phyloP scores from a whole-genome alignment of 2,113 vertebrate genomes.

The Melanostigma gelatinosum region DNA sequence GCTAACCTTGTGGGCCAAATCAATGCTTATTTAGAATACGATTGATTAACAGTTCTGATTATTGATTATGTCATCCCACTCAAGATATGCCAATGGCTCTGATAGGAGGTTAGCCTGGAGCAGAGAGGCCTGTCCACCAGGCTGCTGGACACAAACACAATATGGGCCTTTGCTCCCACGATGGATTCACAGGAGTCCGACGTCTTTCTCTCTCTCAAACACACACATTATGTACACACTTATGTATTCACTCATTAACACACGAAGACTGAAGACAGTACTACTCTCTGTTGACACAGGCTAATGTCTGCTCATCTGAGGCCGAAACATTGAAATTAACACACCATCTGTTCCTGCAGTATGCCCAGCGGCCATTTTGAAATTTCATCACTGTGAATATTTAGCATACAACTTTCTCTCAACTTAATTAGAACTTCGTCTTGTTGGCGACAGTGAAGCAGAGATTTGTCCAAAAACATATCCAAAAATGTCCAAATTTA shows the following conservation, averaged over 20 bases:
- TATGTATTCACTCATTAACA: slow-evolving; percentile 44
- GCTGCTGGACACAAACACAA: slow-evolving; percentile 38
- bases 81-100: slow-evolving; percentile 82
- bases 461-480: neutral
- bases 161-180: slow-evolving; percentile 14
- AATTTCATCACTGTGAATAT: slow-evolving; percentile 35
- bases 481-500: neutral
- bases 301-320: slow-evolving; percentile 66
- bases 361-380: slow-evolving; percentile 63
- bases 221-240: slow-evolving; percentile 10
- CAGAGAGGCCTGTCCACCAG: slow-evolving; percentile 65
- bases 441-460: slow-evolving; percentile 4
- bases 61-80: slow-evolving; percentile 85
- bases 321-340: slow-evolving; percentile 69
- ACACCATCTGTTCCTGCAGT: slow-evolving; percentile 71
- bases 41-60: slow-evolving; percentile 89
- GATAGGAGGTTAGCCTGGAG: slow-evolving; percentile 80
- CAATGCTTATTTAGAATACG: slow-evolving; percentile 87
- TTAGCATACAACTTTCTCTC: slow-evolving; percentile 5
- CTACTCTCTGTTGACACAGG: slow-evolving; percentile 57
- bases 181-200: slow-evolving; percentile 14
- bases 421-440: slow-evolving; percentile 25
- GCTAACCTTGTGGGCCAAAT: slow-evolving; percentile 84
- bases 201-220: slow-evolving; percentile 15
- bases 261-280: slow-evolving; percentile 36